phyloP scores from a whole-genome alignment of 1,140 invertebrate genomes.

The Cyclina sinensis region DNA sequence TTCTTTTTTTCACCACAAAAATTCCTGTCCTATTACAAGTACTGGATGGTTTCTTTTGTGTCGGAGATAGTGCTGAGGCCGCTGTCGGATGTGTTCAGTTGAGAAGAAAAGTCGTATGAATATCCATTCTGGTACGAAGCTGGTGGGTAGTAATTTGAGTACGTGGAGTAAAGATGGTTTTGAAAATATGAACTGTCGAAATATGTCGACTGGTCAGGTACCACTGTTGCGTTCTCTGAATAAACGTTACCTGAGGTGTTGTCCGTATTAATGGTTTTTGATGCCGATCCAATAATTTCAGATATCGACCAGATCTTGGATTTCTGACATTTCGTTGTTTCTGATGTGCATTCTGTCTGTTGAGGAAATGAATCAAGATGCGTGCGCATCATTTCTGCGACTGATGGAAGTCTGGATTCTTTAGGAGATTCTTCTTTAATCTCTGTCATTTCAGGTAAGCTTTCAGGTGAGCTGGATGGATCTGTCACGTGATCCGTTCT shows the following conservation, averaged over 20 bases:
- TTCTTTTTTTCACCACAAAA: no score
- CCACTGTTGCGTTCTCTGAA: not conserved
- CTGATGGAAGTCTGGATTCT: constrained; percentile 27
- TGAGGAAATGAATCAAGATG: not conserved
- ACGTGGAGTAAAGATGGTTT: not conserved
- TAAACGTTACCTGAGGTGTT: not conserved
- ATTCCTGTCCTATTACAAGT: no score
- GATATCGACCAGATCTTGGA: constrained; percentile 65
- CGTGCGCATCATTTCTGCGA: constrained; percentile 37
- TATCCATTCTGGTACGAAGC: not conserved
- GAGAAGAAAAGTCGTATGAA: not conserved
- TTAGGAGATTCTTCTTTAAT: not conserved
- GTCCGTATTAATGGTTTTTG: constrained; percentile 14
- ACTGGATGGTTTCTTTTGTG: constrained; percentile 18
- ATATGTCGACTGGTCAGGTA: not conserved
- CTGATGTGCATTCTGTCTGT: not conserved
- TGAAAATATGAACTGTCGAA: constrained; percentile 13
- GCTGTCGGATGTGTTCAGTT: constrained; percentile 15
- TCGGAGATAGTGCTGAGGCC: not conserved
- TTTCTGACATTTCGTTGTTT: not conserved
- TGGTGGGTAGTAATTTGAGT: constrained; percentile 2
- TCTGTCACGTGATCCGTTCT: not conserved
- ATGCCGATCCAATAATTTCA: constrained; percentile 53
- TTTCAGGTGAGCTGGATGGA: constrained; percentile 61
- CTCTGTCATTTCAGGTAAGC: constrained; percentile 4